A percentile compares a stretch with the other conserved stretches of the same genome.
These are phyloP conservation scores for Phasia obesa DNA, from an alignment of 2,888 invertebrate genomes.

Conservation along the genomic window DNA sequence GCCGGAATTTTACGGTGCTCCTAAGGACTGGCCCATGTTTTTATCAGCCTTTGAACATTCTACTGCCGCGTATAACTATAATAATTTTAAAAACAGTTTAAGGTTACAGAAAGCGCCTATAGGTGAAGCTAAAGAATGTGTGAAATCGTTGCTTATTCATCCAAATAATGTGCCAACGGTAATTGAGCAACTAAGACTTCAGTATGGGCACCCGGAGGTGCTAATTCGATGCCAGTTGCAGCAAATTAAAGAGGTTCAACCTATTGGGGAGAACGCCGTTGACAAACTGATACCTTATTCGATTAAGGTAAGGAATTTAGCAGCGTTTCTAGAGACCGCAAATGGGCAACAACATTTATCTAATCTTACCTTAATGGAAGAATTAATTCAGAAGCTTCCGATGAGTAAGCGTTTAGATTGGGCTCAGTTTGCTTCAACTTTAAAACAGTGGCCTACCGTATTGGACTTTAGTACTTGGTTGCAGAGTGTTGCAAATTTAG, in stretches of 20 bases:
- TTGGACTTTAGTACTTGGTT: conserved; percentile 58
- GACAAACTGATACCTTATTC: too few species aligned
- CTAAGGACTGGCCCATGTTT: too few species aligned
- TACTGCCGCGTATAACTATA: too few species aligned
- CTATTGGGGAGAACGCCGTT: conserved; percentile 41
- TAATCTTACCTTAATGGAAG: conserved; percentile 65
- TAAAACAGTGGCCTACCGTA: conserved; percentile 40
- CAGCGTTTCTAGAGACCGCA: conserved; percentile 39
- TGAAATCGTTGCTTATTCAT: too few species aligned
- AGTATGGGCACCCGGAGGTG: conserved; percentile 61
- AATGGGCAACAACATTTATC: conserved; percentile 48
- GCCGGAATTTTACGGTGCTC: too few species aligned
- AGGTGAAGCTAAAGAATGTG: too few species aligned
- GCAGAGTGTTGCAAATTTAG: conserved; percentile 35
- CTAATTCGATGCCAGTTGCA: background rate
- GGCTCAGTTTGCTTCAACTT: conserved; percentile 43
- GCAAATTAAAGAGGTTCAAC: conserved; percentile 23
- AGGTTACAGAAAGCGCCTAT: too few species aligned
- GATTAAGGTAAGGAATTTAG: conserved; percentile 56
- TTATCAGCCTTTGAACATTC: too few species aligned
- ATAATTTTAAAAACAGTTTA: too few species aligned
- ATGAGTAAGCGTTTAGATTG: conserved; percentile 51
- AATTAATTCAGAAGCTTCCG: conserved; percentile 51
- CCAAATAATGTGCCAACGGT: conserved; percentile 18
- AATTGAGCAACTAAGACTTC: conserved; percentile 59